Evolutionary conservation across 2,113 vertebrate species (phyloP), one percentile per base, ranked within the genome.

Genomic region (Myrmecobius fasciatus): DNA sequence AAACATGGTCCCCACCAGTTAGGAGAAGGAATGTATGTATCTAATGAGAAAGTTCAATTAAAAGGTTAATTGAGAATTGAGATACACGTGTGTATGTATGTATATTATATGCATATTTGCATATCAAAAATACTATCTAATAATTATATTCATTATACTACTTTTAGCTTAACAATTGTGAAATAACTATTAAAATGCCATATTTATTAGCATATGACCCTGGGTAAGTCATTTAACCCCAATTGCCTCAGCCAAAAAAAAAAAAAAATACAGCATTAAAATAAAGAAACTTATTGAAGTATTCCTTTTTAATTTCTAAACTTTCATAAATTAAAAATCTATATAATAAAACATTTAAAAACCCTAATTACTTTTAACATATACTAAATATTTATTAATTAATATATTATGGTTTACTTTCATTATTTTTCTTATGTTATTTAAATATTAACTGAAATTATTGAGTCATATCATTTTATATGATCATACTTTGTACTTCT

Each of bases 161-260:
- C 97, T 97, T 94, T 52, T 93, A 90, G 89, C 89, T 93, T 94
- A 96, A 53, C 20, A n/a, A 92, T 36, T 92, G 24, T 93, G 96
- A 97, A 90, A 94, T 47, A 88, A 89, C 95, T 96, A 91, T 94
- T 94, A 92, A 97, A 96, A 97, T n/a, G n/a, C n/a, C n/a, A n/a
- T n/a, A n/a, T n/a, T n/a, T n/a, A n/a, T n/a, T n/a, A n/a, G n/a
- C n/a, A n/a, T n/a, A n/a, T n/a, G n/a, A n/a, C n/a, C n/a, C n/a
- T n/a, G n/a, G n/a, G n/a, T n/a, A n/a, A n/a, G n/a, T n/a, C n/a
- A n/a, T n/a, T n/a, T n/a, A n/a, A n/a, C n/a, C n/a, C n/a, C n/a
- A n/a, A n/a, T n/a, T n/a, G n/a, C n/a, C n/a, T n/a, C n/a, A n/a
- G n/a, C n/a, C n/a, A n/a, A n/a, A n/a, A n/a, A n/a, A n/a, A n/a